Base-by-base conservation (phyloP, 2,113 vertebrate species). In the Crotophaga sulcirostris region DNA sequence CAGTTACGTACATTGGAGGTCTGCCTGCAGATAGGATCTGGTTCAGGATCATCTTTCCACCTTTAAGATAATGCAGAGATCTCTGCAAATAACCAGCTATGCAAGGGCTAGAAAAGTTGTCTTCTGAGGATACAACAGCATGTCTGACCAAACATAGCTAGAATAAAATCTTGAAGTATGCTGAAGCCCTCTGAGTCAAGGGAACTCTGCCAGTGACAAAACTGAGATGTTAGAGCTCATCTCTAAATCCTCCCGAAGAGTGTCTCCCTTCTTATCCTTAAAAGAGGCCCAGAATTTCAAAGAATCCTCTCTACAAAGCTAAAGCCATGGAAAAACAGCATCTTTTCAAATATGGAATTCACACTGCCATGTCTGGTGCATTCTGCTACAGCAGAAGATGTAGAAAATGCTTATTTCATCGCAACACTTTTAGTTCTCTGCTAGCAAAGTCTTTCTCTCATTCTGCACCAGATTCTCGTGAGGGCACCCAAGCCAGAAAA, bases 321-420 rank as follows among this genome's bases (percentile, higher is more conserved):
- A 28, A 85, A 58, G 34, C 36, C n/a, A 42, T 23, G 29, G 13
- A 68, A 77, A 72, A 63, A 8, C 6, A 40, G 47, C 58, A 60
- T 6, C n/a, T 33, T 58, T 77, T 25, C 38, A 93, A 73, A 76
- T 33, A 23, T 89, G 49, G 51, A 91, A 80, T 73, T 72, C 51
- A 69, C 0, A 1, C 45, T 76, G 33, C 5, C 49, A 73, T 0
- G 0, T 25, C 45, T 55, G 23, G 15, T 40, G 12, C 44, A 58
- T 62, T 55, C 42, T 42, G 49, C 51, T 29, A 45, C 15, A 51
- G 58, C 51, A 79, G 34, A 29, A 73, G 38, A 49, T 28, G 38
- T 7, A 90, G 31, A 13, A 91, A 74, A 64, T 19, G 40, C 11
- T 44, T 13, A 16, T 34, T 84, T 67, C 55, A 34, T 21, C 33